These are phyloP conservation scores for Leucophenga varia DNA, from an alignment of 1,140 invertebrate species.

Conservation along the genomic window DNA sequence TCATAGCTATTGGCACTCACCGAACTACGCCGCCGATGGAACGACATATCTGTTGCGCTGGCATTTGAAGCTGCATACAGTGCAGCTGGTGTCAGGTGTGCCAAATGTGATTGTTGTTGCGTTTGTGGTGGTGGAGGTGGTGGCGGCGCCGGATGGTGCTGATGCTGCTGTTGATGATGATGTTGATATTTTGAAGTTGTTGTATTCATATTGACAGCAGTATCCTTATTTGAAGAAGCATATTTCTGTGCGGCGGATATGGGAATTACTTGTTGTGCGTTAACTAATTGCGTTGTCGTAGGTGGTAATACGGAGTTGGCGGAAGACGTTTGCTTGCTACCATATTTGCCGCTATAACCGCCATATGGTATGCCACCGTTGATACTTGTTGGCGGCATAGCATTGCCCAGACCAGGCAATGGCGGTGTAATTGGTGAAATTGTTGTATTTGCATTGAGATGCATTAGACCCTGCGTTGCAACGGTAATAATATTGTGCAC, in stretches of 20 bases:
- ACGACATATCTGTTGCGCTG: constrained; percentile 23
- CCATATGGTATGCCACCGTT: constrained; percentile 32
- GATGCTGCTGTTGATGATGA: constrained; percentile 20
- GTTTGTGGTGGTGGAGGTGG: constrained; percentile 24
- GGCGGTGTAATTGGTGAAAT: constrained; percentile 55
- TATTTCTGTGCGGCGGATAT: constrained; percentile 4
- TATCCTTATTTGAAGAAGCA: no score
- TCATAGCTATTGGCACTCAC: constrained; percentile 46
- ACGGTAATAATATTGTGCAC: constrained; percentile 50
- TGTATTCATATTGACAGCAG: no score
- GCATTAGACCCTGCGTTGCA: constrained; percentile 50
- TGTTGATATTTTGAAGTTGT: constrained; percentile 30
- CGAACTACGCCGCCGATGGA: constrained; percentile 38
- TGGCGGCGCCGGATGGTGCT: constrained; percentile 22
- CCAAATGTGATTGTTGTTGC: constrained; percentile 15
- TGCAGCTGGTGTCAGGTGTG: constrained; percentile 11
- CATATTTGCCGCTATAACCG: constrained; percentile 18
- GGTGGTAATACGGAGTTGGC: constrained; percentile 1
- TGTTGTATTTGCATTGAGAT: constrained; percentile 49
- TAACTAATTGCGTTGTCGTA: no score
- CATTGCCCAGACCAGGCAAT: constrained; percentile 25
- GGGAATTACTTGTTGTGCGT: background rate
- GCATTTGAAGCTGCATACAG: constrained; percentile 23
- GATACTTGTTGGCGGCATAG: background rate
- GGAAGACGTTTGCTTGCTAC: background rate